Base-by-base conservation (phyloP, 2,888 invertebrate species). In the Petrophora chlorosata region DNA sequence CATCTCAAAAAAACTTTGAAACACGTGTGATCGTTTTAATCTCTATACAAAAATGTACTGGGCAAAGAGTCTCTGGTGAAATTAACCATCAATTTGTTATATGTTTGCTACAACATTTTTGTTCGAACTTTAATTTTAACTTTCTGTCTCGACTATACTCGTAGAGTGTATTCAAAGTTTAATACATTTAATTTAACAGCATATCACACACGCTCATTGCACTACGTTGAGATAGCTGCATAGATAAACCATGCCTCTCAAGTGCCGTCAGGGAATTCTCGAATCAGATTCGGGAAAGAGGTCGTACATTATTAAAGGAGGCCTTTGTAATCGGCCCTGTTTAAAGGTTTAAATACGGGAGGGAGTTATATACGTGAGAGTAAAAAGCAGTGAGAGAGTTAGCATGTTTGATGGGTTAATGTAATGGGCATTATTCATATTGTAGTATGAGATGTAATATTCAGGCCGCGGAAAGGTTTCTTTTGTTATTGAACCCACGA, bases 261-360 rank as follows among this genome's bases (percentile, higher is more conserved):
- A 2, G 4, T n/a, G 2, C 29, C 49, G 50, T 38, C 8, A 48
- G 43, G 35, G 52, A 32, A 40, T 40, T 39, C 50, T 50, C 54
- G 54, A 58, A 61, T 62, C 63, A 65, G 66, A 65, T 70, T 58
- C 57, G 50, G 53, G 44, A 43, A 48, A 53, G 54, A 46, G 58
- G 48, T 61, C 61, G 56, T 67, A 58, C 66, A 73, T 73, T 73
- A 66, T 58, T 61, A 53, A 58, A 34, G 34, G 51, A 60, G 59
- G 56, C 59, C 55, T 61, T 54, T 67, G 59, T 67, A 67, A 69
- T 67, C 67, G 44, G 59, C 54, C 56, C 61, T 56, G 61, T 67
- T 62, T 58, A 53, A 52, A 43, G 47, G 54, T 54, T 63, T 55
- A 60, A 53, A 64, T 61, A 58, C 56, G 57, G 55, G 53, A 53